Percentiles rank a stretch among this genome's conserved stretches.
These are phyloP conservation scores for Falcaria lacertinaria DNA, from an alignment of 2,888 invertebrate genomes.

Conservation along the genomic window DNA sequence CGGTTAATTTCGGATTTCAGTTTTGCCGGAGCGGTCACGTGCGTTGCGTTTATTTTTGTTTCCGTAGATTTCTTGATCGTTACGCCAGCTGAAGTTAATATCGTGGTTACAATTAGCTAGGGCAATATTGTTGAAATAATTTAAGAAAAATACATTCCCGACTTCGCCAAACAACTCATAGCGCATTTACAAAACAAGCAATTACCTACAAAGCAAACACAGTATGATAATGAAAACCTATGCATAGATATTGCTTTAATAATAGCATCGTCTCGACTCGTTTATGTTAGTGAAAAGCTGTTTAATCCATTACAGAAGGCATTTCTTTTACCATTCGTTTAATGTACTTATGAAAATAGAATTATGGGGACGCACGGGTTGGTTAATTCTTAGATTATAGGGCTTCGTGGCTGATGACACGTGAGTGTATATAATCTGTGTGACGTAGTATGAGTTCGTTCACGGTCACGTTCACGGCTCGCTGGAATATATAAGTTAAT, in stretches of 20 bases:
- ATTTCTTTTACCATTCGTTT: slow-evolving; percentile 30
- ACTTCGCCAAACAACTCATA: not conserved
- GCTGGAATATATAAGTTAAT: slow-evolving; percentile 21
- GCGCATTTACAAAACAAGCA: not conserved
- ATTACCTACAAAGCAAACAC: not conserved
- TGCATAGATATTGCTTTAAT: slow-evolving; percentile 5
- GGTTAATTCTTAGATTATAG: slow-evolving; percentile 31
- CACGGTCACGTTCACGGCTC: slow-evolving; percentile 65
- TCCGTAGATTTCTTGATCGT: slow-evolving; percentile 28
- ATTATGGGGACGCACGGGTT: slow-evolving; percentile 22
- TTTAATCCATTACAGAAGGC: slow-evolving; percentile 24
- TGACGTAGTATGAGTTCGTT: slow-evolving; percentile 36
- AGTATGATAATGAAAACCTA: not conserved
- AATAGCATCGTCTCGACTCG: slow-evolving; percentile 10
- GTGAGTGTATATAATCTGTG: slow-evolving; percentile 38
- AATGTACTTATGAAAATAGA: slow-evolving; percentile 49
- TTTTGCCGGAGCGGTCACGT: slow-evolving; percentile 44
- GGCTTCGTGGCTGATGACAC: slow-evolving; percentile 53
- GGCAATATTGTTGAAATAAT: not conserved
- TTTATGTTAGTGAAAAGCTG: slow-evolving; percentile 9
- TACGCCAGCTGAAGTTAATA: slow-evolving; percentile 15
- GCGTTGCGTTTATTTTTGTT: slow-evolving; percentile 56
- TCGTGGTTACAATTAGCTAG: slow-evolving; percentile 13
- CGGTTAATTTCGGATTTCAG: slow-evolving; percentile 43
- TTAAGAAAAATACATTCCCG: not conserved